These are phyloP conservation scores for Andrena camellia DNA, from an alignment of 2,888 invertebrate species.

Conservation along the genomic window DNA sequence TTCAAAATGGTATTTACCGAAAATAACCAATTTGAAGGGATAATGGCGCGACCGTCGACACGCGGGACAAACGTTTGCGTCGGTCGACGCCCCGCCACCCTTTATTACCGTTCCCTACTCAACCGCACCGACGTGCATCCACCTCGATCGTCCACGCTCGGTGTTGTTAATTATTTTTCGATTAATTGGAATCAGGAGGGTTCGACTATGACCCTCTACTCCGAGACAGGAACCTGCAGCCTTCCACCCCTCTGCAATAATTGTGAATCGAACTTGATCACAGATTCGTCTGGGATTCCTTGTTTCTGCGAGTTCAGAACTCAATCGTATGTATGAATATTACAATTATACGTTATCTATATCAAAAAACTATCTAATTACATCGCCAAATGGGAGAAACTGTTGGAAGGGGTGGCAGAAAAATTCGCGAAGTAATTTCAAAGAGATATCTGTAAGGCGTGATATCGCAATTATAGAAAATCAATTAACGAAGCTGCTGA, in stretches of 20 bases:
- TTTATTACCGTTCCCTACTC: background rate
- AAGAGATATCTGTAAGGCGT: no score
- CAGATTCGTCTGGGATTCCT: background rate
- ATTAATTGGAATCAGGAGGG: slow-evolving; percentile 63
- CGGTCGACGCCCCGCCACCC: slow-evolving; percentile 42
- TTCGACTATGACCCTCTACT: background rate
- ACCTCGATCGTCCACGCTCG: slow-evolving; percentile 26
- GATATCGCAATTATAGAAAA: background rate
- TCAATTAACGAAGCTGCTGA: background rate
- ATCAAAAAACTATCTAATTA: no score
- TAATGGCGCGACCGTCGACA: slow-evolving; percentile 78
- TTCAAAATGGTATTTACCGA: slow-evolving; percentile 85
- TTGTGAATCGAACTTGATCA: background rate
- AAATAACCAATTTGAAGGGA: slow-evolving; percentile 85
- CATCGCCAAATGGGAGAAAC: no score
- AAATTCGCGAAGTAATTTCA: no score
- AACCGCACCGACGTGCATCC: slow-evolving; percentile 26
- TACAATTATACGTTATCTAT: no score
- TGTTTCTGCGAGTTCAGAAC: no score
- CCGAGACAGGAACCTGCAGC: slow-evolving; percentile 5
- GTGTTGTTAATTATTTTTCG: slow-evolving; percentile 68
- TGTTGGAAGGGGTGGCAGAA: no score
- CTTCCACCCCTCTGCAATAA: background rate
- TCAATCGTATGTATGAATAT: no score
- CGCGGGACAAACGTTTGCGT: slow-evolving; percentile 69